Evolutionary conservation across 2,797 vertebrate genomes (phyloP).

Genomic region (Sardinella longiceps): DNA sequence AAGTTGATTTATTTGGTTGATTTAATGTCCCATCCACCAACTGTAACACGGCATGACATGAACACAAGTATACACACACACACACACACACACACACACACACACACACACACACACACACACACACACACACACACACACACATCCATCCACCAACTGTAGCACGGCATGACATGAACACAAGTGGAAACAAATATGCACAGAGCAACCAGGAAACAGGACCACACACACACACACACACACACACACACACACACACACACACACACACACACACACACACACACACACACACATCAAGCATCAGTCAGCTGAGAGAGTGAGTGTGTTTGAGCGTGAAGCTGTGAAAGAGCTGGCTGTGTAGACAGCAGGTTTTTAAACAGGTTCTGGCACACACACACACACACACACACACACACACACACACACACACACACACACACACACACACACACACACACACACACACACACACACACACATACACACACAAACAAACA

Average conservation of each 20-base stretch:
- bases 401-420: background rate
- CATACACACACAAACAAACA: background rate
- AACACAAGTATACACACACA: no score
- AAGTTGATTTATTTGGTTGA: no score
- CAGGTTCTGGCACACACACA: slow-evolving; percentile 52
- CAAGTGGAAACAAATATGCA: background rate
- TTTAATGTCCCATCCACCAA: no score
- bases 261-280: background rate
- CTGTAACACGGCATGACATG: no score
- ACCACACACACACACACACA: no score
- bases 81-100: background rate
- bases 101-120: no score
- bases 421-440: background rate
- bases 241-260: background rate
- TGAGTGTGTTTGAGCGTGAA: slow-evolving; percentile 20
- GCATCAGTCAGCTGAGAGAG: background rate
- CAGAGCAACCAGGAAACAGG: no score
- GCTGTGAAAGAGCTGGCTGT: slow-evolving; percentile 20
- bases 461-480: background rate
- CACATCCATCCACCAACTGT: background rate
- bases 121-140: no score
- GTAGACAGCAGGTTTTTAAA: slow-evolving; percentile 27
- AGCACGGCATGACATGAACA: no score
- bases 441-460: background rate
- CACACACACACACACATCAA: no score